Conservation (phyloP, 1,140 invertebrate species). For the Ectropis grisescens region DNA sequence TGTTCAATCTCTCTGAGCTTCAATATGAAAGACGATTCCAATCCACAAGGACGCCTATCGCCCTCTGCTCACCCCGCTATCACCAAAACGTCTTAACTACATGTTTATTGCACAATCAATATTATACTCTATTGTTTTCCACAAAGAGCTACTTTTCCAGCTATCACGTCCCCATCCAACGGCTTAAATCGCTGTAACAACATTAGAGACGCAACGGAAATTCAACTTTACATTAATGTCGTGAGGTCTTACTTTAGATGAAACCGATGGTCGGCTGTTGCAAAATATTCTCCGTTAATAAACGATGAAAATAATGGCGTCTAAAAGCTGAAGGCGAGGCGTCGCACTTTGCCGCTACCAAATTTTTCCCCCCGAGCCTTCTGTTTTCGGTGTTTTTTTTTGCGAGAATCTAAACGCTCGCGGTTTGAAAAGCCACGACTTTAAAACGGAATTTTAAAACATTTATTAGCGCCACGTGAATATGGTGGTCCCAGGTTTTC, state of each 20-base stretch:
- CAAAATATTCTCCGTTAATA: slow-evolving; percentile 22
- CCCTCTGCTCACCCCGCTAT: slow-evolving; percentile 8
- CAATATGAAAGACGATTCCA: slow-evolving; percentile 47
- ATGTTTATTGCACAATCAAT: slow-evolving; percentile 12
- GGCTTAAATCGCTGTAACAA: no score
- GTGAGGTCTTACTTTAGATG: slow-evolving; percentile 14
- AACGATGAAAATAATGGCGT: slow-evolving; percentile 30
- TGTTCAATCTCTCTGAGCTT: slow-evolving; percentile 38
- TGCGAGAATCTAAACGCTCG: slow-evolving; percentile 11
- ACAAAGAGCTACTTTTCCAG: not conserved
- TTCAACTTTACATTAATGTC: slow-evolving; percentile 19
- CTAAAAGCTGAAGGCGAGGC: slow-evolving; percentile 30
- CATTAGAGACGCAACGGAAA: slow-evolving; percentile 10
- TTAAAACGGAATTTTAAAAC: slow-evolving; percentile 29
- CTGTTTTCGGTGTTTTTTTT: no score
- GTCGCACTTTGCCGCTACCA: slow-evolving; percentile 29
- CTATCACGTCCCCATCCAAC: no score
- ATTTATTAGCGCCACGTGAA: slow-evolving; percentile 7
- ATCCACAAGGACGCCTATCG: slow-evolving; percentile 27
- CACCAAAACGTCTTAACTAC: slow-evolving; percentile 19
- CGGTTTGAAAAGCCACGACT: slow-evolving; percentile 17
- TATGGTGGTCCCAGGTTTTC: not conserved
- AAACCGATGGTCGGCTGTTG: slow-evolving; percentile 10
- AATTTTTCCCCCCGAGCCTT: slow-evolving; percentile 11
- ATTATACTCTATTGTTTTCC: slow-evolving; percentile 12